These are phyloP conservation scores for Drosophila bunnanda DNA, from an alignment of 2,888 invertebrate genomes.

Conservation along the genomic window DNA sequence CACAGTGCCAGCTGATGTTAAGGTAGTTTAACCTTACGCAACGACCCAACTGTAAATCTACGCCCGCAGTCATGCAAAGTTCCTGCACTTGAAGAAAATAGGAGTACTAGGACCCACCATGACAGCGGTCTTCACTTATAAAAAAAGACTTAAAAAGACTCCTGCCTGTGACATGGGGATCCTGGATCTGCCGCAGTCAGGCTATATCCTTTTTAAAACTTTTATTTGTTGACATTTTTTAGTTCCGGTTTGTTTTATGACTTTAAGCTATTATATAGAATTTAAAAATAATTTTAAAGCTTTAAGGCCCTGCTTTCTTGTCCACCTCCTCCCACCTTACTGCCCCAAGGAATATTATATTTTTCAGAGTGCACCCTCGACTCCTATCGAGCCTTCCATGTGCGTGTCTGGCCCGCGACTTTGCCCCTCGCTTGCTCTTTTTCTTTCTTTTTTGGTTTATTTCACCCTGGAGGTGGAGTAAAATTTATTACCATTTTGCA, in stretches of 20 bases:
- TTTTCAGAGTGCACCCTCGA: constrained; percentile 22
- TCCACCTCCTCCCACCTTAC: background rate
- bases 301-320: background rate
- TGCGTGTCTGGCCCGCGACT: constrained; percentile 48
- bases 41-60: constrained; percentile 70
- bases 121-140: background rate
- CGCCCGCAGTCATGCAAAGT: constrained; percentile 71
- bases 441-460: constrained; percentile 15
- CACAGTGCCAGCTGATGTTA: constrained; percentile 67
- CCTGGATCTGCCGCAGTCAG: background rate
- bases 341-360: background rate
- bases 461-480: constrained; percentile 48
- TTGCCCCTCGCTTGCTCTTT: constrained; percentile 16
- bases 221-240: background rate
- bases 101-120: accelerated
- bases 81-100: constrained; percentile 44
- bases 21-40: constrained; percentile 76
- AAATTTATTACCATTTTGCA: constrained; percentile 80
- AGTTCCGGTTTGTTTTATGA: background rate
- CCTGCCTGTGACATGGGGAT: background rate
- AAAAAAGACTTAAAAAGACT: background rate
- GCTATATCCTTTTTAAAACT: background rate
- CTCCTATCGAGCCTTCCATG: constrained; percentile 19
- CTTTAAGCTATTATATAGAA: too few species aligned
- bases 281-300: too few species aligned